Evolutionary conservation across 2,888 invertebrate genomes (phyloP).

Genomic region (Scrobipalpa costella): DNA sequence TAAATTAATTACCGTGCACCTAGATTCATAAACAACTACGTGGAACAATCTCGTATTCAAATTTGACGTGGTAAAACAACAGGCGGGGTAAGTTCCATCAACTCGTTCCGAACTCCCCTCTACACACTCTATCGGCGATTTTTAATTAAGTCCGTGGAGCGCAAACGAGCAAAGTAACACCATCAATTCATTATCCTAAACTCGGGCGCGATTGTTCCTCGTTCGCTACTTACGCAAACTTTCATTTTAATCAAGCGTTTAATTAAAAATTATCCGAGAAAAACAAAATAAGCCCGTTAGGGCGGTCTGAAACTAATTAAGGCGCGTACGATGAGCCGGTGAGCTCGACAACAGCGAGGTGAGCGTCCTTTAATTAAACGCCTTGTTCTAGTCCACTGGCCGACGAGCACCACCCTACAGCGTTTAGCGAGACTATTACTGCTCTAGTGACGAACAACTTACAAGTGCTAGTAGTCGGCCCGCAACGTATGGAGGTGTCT

Average conservation of each 20-base stretch:
- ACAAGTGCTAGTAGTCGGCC: slow-evolving; percentile 58
- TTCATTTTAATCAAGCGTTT: slow-evolving; percentile 82
- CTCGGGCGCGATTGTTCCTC: slow-evolving; percentile 79
- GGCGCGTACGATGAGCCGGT: slow-evolving; percentile 71
- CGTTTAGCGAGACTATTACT: slow-evolving; percentile 70
- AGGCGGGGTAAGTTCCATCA: slow-evolving; percentile 75
- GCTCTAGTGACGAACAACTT: slow-evolving; percentile 58
- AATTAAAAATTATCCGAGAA: slow-evolving; percentile 82
- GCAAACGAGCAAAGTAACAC: slow-evolving; percentile 78
- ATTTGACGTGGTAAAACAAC: slow-evolving; percentile 79
- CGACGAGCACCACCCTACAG: slow-evolving; percentile 35
- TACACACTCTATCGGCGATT: slow-evolving; percentile 81
- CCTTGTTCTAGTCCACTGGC: slow-evolving; percentile 70
- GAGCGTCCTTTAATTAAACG: slow-evolving; percentile 75
- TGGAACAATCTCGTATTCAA: slow-evolving; percentile 75
- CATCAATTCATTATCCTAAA: slow-evolving; percentile 82
- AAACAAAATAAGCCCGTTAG: slow-evolving; percentile 81
- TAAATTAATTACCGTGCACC: slow-evolving; percentile 18
- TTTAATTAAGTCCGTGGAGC: slow-evolving; percentile 80
- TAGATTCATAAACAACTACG: slow-evolving; percentile 21
- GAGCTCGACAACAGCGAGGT: slow-evolving; percentile 62
- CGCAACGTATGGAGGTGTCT: background rate
- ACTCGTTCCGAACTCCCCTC: slow-evolving; percentile 77
- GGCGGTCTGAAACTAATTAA: slow-evolving; percentile 80
- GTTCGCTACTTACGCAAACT: slow-evolving; percentile 81